A percentile compares a stretch with the other conserved stretches of the same genome.
Evolutionary conservation across 2,797 vertebrate genomes (phyloP).

Genomic region (Crax fasciolata): DNA sequence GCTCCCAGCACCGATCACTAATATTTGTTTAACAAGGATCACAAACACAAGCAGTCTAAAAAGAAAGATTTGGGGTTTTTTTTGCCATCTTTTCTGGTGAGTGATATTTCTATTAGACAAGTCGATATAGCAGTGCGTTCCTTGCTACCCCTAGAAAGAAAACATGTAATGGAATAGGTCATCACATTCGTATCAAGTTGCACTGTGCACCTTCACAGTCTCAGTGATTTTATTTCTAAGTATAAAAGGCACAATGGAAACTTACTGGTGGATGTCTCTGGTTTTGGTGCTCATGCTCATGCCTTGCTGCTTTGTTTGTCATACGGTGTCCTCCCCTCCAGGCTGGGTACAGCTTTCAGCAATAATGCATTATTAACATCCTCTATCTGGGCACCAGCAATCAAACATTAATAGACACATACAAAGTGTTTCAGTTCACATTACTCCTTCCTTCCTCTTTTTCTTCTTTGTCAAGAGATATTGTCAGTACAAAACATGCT

Average conservation of each 20-base stretch:
- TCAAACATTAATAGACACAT: slow-evolving; percentile 58
- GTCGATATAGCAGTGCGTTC: not conserved
- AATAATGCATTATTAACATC: slow-evolving; percentile 34
- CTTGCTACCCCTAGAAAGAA: not conserved
- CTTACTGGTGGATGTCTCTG: not conserved
- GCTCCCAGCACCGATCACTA: not conserved
- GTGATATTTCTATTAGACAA: not conserved
- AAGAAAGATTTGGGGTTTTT: too few species aligned
- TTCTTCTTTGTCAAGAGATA: not conserved
- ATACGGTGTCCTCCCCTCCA: not conserved
- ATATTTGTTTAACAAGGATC: not conserved
- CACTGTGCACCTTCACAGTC: not conserved
- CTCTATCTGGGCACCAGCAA: slow-evolving; percentile 47
- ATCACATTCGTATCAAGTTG: not conserved
- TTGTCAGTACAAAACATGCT: not conserved
- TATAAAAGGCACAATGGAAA: not conserved
- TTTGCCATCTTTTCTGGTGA: not conserved
- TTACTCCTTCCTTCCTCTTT: not conserved
- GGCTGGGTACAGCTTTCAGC: slow-evolving; percentile 40
- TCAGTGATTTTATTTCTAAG: not conserved
- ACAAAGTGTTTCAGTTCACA: slow-evolving; percentile 8
- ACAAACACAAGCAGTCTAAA: not conserved
- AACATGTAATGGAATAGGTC: not conserved
- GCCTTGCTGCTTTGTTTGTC: not conserved
- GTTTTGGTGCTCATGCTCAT: not conserved